Percentiles rank a stretch among this genome's conserved stretches.
Conservation (phyloP, 2,113 vertebrate genomes). For the Xenus cinereus region DNA sequence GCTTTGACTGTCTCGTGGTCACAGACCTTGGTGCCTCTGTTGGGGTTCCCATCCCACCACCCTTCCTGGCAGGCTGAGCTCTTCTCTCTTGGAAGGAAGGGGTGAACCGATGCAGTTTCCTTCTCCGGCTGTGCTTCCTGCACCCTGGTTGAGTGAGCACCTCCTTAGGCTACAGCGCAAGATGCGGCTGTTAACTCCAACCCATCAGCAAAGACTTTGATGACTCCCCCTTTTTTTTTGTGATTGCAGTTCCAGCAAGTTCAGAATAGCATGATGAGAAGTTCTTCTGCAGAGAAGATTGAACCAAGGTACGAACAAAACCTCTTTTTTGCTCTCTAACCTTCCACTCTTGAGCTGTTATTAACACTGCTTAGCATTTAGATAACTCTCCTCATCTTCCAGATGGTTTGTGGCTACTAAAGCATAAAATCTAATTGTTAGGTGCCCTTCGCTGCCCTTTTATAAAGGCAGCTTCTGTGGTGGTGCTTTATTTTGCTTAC, state of each 20-base stretch:
- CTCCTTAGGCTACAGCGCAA: background rate
- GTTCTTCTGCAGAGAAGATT: conserved; percentile 83
- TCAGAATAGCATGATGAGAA: conserved; percentile 93
- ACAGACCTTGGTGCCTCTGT: background rate
- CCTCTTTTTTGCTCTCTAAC: background rate
- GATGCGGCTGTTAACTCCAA: background rate
- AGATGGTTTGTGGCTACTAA: background rate
- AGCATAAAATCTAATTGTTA: background rate
- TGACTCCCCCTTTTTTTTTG: background rate
- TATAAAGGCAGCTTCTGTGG: background rate
- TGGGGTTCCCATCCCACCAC: background rate
- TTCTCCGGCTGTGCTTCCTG: background rate
- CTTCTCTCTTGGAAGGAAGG: background rate
- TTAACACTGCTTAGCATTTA: conserved; percentile 18
- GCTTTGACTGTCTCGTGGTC: background rate
- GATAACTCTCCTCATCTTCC: background rate
- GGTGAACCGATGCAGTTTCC: background rate
- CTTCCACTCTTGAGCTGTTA: background rate
- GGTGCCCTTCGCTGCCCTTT: background rate
- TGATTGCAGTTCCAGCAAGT: conserved; percentile 90
- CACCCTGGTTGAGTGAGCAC: background rate
- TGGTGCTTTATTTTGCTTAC: background rate
- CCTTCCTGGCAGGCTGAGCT: background rate
- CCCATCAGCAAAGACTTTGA: background rate
- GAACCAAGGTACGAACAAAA: conserved; percentile 85